These are phyloP conservation scores for Labroides dimidiatus DNA, from an alignment of 2,797 vertebrate species.

Conservation along the genomic window DNA sequence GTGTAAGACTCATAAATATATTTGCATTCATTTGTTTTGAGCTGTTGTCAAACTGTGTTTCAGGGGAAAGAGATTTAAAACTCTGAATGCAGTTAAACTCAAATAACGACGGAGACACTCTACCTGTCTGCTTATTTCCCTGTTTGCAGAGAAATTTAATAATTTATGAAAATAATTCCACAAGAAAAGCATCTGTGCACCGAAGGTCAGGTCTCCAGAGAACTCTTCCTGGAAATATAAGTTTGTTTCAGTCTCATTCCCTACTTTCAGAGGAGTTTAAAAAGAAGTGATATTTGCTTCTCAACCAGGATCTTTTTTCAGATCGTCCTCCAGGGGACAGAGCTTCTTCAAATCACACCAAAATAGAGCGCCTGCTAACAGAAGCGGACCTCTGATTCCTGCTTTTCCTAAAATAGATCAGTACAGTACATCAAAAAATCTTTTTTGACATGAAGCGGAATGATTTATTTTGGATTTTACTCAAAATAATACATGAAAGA, in stretches of 20 bases:
- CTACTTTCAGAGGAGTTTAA: background rate
- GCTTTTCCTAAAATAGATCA: conserved; percentile 35
- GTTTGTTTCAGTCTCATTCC: background rate
- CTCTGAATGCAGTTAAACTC: too few species aligned
- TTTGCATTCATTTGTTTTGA: too few species aligned
- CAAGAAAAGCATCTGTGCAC: too few species aligned
- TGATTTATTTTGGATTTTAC: conserved; percentile 32
- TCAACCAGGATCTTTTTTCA: background rate
- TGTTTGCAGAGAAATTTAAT: too few species aligned
- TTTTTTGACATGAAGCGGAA: conserved; percentile 7
- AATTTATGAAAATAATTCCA: too few species aligned
- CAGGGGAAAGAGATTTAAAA: too few species aligned
- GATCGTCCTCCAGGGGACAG: background rate
- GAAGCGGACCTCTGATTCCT: conserved; percentile 15
- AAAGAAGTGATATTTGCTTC: background rate
- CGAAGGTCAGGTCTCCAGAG: too few species aligned
- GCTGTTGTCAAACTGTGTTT: too few species aligned
- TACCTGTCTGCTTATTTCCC: too few species aligned
- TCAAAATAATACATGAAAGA: conserved; percentile 11
- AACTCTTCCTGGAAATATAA: background rate
- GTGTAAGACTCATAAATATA: too few species aligned
- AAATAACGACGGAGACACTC: too few species aligned
- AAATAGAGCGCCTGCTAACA: conserved; percentile 8
- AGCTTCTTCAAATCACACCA: conserved; percentile 12
- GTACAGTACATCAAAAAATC: background rate